Conservation (phyloP, 2,888 invertebrate genomes). For the Caenorhabditis virilis region DNA sequence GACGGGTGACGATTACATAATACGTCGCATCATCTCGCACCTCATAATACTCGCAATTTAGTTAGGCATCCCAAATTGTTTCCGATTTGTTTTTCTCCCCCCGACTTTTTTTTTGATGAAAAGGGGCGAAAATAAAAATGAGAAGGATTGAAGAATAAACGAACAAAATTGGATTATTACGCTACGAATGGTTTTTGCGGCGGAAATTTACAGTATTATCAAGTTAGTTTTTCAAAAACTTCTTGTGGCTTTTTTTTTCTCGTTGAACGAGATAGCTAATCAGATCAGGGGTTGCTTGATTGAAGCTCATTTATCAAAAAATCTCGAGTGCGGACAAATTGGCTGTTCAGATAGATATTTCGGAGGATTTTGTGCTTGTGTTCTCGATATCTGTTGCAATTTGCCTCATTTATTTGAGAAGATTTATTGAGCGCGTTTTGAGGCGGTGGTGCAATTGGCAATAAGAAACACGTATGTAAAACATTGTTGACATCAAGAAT, state of each 20-base stretch:
- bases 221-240: neutral
- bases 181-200: neutral
- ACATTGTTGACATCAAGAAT: conserved; percentile 6
- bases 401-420: conserved; percentile 35
- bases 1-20: conserved; percentile 33
- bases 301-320: conserved; percentile 35
- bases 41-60: conserved; percentile 23
- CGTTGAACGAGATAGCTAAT: too few relatives aligned
- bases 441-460: conserved; percentile 2
- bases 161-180: neutral
- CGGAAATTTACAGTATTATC: conserved; percentile 30
- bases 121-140: conserved; percentile 3
- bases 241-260: too few relatives aligned
- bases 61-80: neutral
- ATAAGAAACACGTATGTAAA: too few relatives aligned
- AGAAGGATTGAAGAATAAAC: conserved; percentile 4
- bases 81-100: neutral
- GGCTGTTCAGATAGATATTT: conserved; percentile 32
- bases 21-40: conserved; percentile 39
- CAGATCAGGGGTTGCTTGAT: too few relatives aligned
- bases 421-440: conserved; percentile 25
- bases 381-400: conserved; percentile 19
- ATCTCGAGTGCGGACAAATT: conserved; percentile 27
- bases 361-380: conserved; percentile 9
- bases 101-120: conserved; percentile 2